A percentile compares a stretch with the other conserved stretches of the same genome.
Conservation (phyloP, 2,888 invertebrate species). For the Encarsia formosa region DNA sequence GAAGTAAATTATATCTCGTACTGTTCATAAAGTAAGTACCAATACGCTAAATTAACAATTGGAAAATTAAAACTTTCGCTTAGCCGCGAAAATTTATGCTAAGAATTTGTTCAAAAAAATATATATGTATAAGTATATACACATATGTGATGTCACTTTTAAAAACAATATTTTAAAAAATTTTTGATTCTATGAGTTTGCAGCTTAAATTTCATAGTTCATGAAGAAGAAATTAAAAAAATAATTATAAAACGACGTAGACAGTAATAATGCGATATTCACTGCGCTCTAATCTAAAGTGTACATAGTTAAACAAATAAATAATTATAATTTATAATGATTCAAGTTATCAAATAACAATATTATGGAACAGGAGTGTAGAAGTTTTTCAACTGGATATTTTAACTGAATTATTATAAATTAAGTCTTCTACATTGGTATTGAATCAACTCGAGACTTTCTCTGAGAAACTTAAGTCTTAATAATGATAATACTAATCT, state of each 20-base stretch:
- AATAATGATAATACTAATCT: conserved; percentile 27
- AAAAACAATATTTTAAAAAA: neutral
- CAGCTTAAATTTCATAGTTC: conserved; percentile 11
- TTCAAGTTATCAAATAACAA: conserved; percentile 23
- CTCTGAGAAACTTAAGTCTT: conserved; percentile 23
- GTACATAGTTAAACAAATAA: conserved; percentile 25
- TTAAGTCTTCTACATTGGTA: conserved; percentile 19
- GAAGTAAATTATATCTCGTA: conserved; percentile 21
- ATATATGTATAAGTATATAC: too few relatives aligned
- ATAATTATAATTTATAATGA: conserved; percentile 26
- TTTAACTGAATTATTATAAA: conserved; percentile 10
- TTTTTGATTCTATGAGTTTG: conserved; percentile 5
- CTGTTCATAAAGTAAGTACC: conserved; percentile 27
- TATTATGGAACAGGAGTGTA: conserved; percentile 23
- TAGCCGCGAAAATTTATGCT: too few relatives aligned
- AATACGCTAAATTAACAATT: conserved; percentile 28
- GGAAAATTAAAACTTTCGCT: conserved; percentile 24
- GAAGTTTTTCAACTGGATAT: conserved; percentile 16
- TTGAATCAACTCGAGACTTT: conserved; percentile 8
- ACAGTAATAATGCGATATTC: conserved; percentile 13
- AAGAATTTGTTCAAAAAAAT: too few relatives aligned
- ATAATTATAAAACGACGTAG: conserved; percentile 21
- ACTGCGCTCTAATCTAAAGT: conserved; percentile 20
- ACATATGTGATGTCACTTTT: too few relatives aligned
- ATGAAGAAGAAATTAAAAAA: conserved; percentile 21